phyloP scores from a whole-genome alignment of 2,113 vertebrate genomes.

The Pionites leucogaster region DNA sequence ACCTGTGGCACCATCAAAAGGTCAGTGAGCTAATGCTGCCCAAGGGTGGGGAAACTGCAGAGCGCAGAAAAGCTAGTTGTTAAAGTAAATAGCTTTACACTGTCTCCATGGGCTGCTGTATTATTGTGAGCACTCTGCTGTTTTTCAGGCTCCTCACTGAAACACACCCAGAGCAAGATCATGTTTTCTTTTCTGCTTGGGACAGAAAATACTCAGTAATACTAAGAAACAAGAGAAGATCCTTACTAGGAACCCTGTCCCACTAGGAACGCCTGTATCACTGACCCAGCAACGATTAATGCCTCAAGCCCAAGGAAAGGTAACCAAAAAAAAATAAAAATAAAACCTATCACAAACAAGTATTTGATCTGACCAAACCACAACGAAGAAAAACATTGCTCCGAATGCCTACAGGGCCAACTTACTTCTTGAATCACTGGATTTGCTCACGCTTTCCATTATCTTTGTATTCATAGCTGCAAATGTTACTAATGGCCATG shows the following conservation, averaged over 20 bases:
- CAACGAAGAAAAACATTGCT: not conserved
- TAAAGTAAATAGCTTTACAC: not conserved
- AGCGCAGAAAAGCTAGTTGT: not conserved
- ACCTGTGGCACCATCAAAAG: not conserved
- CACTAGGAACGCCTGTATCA: not conserved
- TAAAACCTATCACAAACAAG: not conserved
- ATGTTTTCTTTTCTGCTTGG: not conserved
- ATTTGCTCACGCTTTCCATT: not conserved
- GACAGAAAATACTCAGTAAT: not conserved
- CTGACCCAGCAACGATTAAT: not conserved
- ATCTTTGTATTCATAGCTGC: not conserved
- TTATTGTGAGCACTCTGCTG: not conserved
- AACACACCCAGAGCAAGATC: not conserved
- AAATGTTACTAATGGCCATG: not conserved
- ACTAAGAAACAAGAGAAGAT: not conserved
- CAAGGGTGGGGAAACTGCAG: not conserved
- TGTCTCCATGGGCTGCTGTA: not conserved
- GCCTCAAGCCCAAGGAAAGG: not conserved
- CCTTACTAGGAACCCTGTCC: not conserved
- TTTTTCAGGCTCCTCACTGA: not conserved
- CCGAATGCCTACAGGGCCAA: not conserved
- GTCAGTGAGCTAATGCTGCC: not conserved
- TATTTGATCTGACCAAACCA: not conserved
- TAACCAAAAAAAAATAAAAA: not conserved
- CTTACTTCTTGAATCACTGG: not conserved